Base-by-base conservation (phyloP, 2,888 invertebrate species). In the Morpho helenor region DNA sequence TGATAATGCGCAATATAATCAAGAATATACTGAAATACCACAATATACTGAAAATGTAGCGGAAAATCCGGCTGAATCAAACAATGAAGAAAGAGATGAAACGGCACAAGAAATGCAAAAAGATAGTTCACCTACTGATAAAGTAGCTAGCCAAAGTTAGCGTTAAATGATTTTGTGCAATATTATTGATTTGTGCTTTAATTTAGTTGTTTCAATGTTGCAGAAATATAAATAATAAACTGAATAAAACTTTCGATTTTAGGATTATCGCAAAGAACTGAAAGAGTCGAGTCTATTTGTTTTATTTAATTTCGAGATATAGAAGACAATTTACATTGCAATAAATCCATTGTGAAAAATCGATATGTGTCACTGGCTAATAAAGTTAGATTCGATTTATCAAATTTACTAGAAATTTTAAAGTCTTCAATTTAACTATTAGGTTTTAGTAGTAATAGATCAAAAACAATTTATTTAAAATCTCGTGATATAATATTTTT, bases 81-180 rank as follows among this genome's bases (percentile, higher is more conserved):
- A 61, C 31, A n/a, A 40, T 39, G 22, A 47, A 7, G 16, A 16
- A 16, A 16, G 16, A 16, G 16, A 42, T 49, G 16, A 10, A 49
- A 55, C 8, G 7, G 8, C 54, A 43, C 54, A 48, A 49, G 40
- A 55, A 16, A 10, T 49, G 9, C 44, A 49, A 44, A 48, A 48
- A 48, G 73, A 73, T 70, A 74, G 65, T 66, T 67, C 73, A 67
- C 76, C 76, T 66, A 76, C 72, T 53, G 76, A 79, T 63, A 77
- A 76, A 65, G 58, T 75, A 68, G 68, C 70, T 66, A 79, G 72
- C 74, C 77, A 85, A 73, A 88, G 87, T 82, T 88, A 88, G 80
- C 85, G 73, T 57, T 65, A 69, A 68, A 31, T 76, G 67, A 58
- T 65, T 71, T 65, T 79, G 85, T 84, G 84, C 84, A 85, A 84